phyloP scores from a whole-genome alignment of 2,888 invertebrate genomes.

The Dysmachus trigonus region DNA sequence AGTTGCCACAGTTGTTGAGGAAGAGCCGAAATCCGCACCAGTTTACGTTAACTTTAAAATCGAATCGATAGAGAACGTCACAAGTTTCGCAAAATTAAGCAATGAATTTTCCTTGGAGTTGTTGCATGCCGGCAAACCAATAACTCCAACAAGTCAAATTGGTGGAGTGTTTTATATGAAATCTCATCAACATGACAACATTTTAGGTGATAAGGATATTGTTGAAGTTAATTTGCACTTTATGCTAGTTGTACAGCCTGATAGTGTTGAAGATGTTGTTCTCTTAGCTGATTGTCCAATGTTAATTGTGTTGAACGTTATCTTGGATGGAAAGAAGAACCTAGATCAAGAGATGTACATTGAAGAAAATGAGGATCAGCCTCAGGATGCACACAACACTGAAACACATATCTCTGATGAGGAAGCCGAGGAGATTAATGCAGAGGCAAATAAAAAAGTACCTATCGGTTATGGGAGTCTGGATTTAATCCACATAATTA shows the following conservation, averaged over 20 bases:
- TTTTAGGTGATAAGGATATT: not conserved
- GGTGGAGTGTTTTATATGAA: not conserved
- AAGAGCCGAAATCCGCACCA: not conserved
- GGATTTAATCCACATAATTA: not conserved
- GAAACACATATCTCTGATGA: not conserved
- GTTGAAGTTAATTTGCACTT: constrained; percentile 9
- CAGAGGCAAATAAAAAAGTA: not conserved
- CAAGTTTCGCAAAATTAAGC: not conserved
- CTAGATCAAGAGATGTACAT: not conserved
- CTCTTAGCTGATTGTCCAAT: not conserved
- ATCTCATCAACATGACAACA: not conserved
- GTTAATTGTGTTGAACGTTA: not conserved
- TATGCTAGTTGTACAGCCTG: not conserved
- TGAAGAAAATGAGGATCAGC: not conserved
- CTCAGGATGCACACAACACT: not conserved
- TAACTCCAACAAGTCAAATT: not conserved
- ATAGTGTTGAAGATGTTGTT: not conserved
- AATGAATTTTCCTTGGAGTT: not conserved
- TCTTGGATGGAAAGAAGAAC: not conserved
- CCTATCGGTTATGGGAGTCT: not conserved
- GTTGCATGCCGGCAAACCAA: not conserved
- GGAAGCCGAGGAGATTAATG: not conserved
- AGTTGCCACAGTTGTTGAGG: not conserved
- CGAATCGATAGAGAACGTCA: not conserved
- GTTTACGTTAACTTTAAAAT: not conserved